phyloP scores from a whole-genome alignment of 2,888 invertebrate genomes.

The Sycophila texana region DNA sequence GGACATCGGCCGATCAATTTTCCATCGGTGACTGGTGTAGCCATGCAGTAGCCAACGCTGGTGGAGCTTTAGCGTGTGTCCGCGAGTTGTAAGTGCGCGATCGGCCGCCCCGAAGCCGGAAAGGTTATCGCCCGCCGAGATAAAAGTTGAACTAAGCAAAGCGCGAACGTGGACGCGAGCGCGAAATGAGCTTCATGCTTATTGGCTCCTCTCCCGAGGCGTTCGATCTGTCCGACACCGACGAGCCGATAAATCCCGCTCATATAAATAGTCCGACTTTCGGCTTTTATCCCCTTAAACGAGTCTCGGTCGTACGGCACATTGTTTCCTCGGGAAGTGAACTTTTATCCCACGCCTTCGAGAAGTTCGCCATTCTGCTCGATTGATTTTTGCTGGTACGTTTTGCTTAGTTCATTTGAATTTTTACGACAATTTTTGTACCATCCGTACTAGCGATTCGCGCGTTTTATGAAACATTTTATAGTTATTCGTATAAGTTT shows the following conservation, averaged over 20 bases:
- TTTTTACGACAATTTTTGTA: too few species aligned
- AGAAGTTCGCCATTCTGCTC: too few species aligned
- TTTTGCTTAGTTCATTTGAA: too few species aligned
- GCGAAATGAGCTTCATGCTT: slow-evolving; percentile 50
- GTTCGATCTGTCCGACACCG: slow-evolving; percentile 56
- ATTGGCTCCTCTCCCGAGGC: slow-evolving; percentile 60
- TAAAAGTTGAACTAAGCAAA: slow-evolving; percentile 66
- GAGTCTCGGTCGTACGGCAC: not conserved
- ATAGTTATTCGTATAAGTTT: too few species aligned
- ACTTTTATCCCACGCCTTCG: too few species aligned
- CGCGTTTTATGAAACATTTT: too few species aligned
- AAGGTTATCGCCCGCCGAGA: slow-evolving; percentile 67
- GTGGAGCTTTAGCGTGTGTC: not conserved
- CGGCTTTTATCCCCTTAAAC: slow-evolving; percentile 53
- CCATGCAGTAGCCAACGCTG: too few species aligned
- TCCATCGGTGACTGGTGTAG: not conserved
- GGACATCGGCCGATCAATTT: not conserved
- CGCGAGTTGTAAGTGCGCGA: not conserved
- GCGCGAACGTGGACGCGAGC: slow-evolving; percentile 4
- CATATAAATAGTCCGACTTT: slow-evolving; percentile 68
- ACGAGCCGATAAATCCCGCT: slow-evolving; percentile 59
- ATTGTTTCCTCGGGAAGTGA: slow-evolving; percentile 7
- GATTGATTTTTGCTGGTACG: too few species aligned
- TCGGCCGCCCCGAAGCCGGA: slow-evolving; percentile 57
- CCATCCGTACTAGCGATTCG: too few species aligned